phyloP scores from a whole-genome alignment of 2,888 invertebrate genomes.

The Patella ulyssiponensis region DNA sequence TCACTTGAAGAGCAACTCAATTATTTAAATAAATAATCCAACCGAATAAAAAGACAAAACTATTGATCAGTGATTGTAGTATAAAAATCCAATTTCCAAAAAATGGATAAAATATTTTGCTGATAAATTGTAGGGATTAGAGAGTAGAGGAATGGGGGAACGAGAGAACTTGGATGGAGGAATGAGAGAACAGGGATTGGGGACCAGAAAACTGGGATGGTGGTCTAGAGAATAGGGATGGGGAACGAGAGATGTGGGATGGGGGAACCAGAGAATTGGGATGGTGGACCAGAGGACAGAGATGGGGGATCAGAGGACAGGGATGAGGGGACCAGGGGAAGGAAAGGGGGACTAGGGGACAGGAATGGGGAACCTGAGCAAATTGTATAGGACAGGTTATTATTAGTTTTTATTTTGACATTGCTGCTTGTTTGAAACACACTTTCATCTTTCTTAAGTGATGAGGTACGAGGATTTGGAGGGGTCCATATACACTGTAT shows the following conservation, averaged over 20 bases:
- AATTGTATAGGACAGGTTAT: no score
- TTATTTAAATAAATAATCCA: neutral
- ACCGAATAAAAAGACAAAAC: neutral
- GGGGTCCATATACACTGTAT: no score
- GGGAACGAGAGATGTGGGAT: slow-evolving; percentile 3
- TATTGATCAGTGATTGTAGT: slow-evolving; percentile 14
- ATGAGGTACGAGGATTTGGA: no score
- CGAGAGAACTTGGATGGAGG: neutral
- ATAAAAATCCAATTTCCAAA: neutral
- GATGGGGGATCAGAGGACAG: neutral
- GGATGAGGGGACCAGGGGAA: no score
- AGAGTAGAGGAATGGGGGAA: neutral
- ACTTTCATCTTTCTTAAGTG: no score
- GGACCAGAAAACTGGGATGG: neutral
- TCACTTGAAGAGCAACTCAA: no score
- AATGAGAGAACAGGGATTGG: neutral
- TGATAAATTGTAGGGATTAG: neutral
- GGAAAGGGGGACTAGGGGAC: no score
- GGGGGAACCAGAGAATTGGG: slow-evolving; percentile 7
- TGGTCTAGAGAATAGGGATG: slow-evolving; percentile 5
- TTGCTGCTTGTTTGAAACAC: no score
- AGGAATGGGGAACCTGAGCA: no score
- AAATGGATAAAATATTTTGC: neutral
- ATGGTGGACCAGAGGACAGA: slow-evolving; percentile 2
- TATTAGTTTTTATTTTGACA: no score